A percentile compares a stretch with the other conserved stretches of the same genome.
Conservation (phyloP, 2,113 vertebrate species). For the Ellobius talpinus region DNA sequence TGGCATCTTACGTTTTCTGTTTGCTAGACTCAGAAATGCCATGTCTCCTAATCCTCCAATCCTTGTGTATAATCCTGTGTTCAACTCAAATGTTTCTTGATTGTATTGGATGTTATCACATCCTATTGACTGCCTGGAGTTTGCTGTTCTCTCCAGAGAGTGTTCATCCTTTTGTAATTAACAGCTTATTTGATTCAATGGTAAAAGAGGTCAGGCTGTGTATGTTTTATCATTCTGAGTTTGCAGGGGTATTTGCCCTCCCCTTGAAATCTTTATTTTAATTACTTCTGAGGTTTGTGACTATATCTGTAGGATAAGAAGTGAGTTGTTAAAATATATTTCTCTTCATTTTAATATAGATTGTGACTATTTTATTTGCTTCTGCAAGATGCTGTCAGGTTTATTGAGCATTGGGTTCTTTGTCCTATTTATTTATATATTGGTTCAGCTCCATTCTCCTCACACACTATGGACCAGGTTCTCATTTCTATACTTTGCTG, state of each 20-base stretch:
- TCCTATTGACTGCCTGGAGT: conserved; percentile 74
- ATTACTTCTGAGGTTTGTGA: conserved; percentile 78
- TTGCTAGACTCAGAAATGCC: conserved; percentile 81
- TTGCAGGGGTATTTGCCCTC: conserved; percentile 64
- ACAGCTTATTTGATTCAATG: conserved; percentile 81
- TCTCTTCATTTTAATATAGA: conserved; percentile 72
- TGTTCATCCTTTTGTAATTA: conserved; percentile 85
- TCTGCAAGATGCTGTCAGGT: neutral
- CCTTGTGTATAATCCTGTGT: conserved; percentile 78
- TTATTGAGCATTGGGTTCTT: conserved; percentile 22
- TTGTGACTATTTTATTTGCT: conserved; percentile 57
- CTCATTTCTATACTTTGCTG: conserved; percentile 38
- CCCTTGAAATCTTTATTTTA: conserved; percentile 74
- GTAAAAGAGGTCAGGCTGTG: conserved; percentile 73
- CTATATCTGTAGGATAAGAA: conserved; percentile 65
- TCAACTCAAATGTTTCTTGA: conserved; percentile 83
- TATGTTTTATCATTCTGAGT: conserved; percentile 79
- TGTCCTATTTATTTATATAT: conserved; percentile 2
- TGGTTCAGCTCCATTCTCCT: conserved; percentile 17
- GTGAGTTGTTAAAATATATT: conserved; percentile 73
- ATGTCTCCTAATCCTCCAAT: conserved; percentile 81
- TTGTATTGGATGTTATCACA: conserved; percentile 83
- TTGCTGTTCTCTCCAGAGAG: conserved; percentile 74
- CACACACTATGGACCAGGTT: conserved; percentile 27
- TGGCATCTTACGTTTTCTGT: conserved; percentile 72